phyloP scores from a whole-genome alignment of 2,888 invertebrate species.

The Caenorhabditis panamensis region DNA sequence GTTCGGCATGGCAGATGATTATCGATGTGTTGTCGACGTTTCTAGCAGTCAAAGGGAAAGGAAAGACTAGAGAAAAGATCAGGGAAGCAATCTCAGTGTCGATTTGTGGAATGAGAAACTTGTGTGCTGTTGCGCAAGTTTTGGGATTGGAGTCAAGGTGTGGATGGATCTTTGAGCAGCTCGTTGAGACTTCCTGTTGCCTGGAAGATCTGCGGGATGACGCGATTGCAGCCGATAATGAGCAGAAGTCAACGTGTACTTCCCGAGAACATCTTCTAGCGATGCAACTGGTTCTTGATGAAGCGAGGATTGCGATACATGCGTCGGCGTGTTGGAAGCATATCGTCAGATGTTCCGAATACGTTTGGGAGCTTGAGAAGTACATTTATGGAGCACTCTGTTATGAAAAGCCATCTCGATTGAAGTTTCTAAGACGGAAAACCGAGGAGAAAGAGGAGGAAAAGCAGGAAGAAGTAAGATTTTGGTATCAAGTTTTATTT shows the following conservation, averaged over 20 bases:
- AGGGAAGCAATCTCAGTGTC: slow-evolving; percentile 67
- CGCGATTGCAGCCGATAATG: slow-evolving; percentile 70
- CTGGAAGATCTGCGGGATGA: slow-evolving; percentile 83
- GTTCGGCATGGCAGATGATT: slow-evolving; percentile 68
- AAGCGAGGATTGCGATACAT: slow-evolving; percentile 93
- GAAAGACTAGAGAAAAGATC: slow-evolving; percentile 63
- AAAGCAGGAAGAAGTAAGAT: slow-evolving; percentile 41
- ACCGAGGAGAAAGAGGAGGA: slow-evolving; percentile 59
- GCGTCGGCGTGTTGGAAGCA: slow-evolving; percentile 96
- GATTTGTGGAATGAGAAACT: slow-evolving; percentile 66
- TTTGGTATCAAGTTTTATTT: no score
- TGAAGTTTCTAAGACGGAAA: slow-evolving; percentile 63
- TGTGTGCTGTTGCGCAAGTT: slow-evolving; percentile 68
- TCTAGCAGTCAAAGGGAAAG: slow-evolving; percentile 61
- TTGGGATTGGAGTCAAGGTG: slow-evolving; percentile 84
- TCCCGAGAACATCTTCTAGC: slow-evolving; percentile 89
- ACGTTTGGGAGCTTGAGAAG: slow-evolving; percentile 93
- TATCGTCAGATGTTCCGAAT: slow-evolving; percentile 92
- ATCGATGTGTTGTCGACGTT: slow-evolving; percentile 70
- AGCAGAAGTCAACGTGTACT: slow-evolving; percentile 62
- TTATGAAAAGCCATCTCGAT: slow-evolving; percentile 68
- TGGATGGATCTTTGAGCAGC: slow-evolving; percentile 90
- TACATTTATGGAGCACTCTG: slow-evolving; percentile 84
- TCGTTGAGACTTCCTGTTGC: slow-evolving; percentile 92
- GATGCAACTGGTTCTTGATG: slow-evolving; percentile 91